These are phyloP conservation scores for Nudaria mundana DNA, from an alignment of 2,888 invertebrate species.

Conservation along the genomic window DNA sequence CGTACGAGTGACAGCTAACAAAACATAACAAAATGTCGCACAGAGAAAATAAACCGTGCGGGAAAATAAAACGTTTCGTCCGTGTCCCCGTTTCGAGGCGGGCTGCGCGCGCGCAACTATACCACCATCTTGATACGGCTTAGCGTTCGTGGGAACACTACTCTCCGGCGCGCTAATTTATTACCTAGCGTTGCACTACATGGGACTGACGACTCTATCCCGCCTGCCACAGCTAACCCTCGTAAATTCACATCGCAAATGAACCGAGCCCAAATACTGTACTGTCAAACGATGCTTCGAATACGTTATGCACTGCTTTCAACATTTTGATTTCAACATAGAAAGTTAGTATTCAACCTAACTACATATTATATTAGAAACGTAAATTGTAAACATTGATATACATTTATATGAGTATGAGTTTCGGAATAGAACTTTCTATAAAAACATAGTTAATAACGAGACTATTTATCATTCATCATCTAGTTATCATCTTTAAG, in stretches of 20 bases:
- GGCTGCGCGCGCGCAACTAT: constrained; percentile 41
- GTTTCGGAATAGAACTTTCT: too few species aligned
- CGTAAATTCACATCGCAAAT: constrained; percentile 57
- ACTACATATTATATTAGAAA: too few species aligned
- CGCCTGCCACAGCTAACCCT: constrained; percentile 43
- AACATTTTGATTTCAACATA: background rate
- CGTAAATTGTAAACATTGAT: too few species aligned
- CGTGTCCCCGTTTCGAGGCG: constrained; percentile 60
- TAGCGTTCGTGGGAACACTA: constrained; percentile 72
- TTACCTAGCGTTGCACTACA: constrained; percentile 65
- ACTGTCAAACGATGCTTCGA: constrained; percentile 35
- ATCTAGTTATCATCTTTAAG: too few species aligned
- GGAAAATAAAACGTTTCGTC: constrained; percentile 71
- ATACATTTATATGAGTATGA: too few species aligned
- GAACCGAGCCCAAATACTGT: constrained; percentile 35
- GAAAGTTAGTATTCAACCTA: too few species aligned
- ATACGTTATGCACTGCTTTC: constrained; percentile 9
- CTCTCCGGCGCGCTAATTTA: constrained; percentile 69
- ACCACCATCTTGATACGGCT: constrained; percentile 74
- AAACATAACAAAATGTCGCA: constrained; percentile 69
- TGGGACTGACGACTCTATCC: constrained; percentile 78
- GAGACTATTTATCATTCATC: too few species aligned
- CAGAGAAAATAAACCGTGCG: constrained; percentile 63
- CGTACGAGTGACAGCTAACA: constrained; percentile 65
- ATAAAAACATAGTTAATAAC: too few species aligned